These are phyloP conservation scores for Anthopleura xanthogrammica DNA, from an alignment of 92 coral and sea anemone species.

Conservation along the genomic window DNA sequence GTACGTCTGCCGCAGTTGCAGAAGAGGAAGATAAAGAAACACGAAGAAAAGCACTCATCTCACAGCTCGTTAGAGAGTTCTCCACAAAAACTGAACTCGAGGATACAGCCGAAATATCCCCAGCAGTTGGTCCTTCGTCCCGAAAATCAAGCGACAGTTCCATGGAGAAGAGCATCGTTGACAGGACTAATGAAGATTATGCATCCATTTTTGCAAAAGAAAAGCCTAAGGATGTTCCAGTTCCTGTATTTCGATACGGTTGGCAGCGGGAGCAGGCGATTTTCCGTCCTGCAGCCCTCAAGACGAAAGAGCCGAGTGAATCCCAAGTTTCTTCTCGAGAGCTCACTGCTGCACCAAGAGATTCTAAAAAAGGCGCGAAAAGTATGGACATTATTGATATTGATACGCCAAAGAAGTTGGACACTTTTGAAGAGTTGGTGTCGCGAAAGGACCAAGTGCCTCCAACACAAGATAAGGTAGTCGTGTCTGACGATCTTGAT, in stretches of 20 bases:
- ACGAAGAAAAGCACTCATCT: background rate
- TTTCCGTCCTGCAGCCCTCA: slow-evolving; percentile 21
- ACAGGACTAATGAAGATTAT: slow-evolving; percentile 24
- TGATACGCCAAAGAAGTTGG: background rate
- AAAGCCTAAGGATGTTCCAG: slow-evolving; percentile 21
- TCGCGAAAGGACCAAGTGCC: background rate
- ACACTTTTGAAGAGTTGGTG: background rate
- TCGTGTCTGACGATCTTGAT: background rate
- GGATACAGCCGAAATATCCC: background rate
- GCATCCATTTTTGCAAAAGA: slow-evolving; percentile 14
- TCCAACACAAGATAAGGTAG: background rate
- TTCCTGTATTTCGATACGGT: slow-evolving; percentile 18
- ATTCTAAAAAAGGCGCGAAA: background rate
- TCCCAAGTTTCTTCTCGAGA: background rate
- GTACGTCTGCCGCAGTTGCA: background rate
- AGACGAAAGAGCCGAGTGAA: background rate
- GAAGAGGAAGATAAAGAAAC: background rate
- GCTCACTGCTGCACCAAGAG: background rate
- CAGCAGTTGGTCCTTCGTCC: background rate
- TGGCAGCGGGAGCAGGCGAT: slow-evolving; percentile 32
- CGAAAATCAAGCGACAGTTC: background rate
- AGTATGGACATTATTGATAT: background rate
- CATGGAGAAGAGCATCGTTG: slow-evolving; percentile 12
- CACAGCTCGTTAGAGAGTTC: slow-evolving; percentile 24
- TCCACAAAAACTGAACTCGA: background rate